Conservation (phyloP, 2,888 invertebrate species). For the Drosophila formosana region DNA sequence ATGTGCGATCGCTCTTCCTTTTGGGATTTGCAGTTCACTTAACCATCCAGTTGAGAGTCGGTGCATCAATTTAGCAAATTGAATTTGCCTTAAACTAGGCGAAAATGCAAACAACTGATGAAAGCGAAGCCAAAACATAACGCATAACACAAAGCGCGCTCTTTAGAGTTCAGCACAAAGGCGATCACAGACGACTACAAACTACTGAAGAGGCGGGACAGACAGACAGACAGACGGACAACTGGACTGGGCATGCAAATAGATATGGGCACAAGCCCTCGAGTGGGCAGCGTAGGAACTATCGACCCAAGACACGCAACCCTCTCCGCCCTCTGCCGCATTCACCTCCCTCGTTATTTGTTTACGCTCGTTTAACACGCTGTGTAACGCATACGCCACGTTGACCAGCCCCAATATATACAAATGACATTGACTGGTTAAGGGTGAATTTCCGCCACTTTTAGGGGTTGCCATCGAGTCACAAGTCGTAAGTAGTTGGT, state of each 20-base stretch:
- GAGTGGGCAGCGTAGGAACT: constrained; percentile 34
- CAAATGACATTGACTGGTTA: constrained; percentile 41
- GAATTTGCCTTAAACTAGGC: constrained; percentile 40
- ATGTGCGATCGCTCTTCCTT: not conserved
- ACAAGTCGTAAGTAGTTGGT: too few species aligned
- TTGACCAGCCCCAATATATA: constrained; percentile 53
- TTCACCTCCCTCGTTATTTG: constrained; percentile 34
- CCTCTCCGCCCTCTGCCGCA: not conserved
- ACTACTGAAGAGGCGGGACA: not conserved
- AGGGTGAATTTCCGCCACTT: constrained; percentile 53
- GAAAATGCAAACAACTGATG: constrained; percentile 29
- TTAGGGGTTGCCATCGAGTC: constrained; percentile 42
- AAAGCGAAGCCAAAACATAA: constrained; percentile 40
- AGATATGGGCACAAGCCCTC: constrained; percentile 34
- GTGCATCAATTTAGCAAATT: constrained; percentile 57
- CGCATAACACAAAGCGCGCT: constrained; percentile 42
- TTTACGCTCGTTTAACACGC: constrained; percentile 53
- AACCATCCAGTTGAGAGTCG: not conserved
- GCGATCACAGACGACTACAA: constrained; percentile 14
- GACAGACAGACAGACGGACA: constrained; percentile 9
- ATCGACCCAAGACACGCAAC: constrained; percentile 45
- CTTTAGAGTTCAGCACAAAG: constrained; percentile 49
- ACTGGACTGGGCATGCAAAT: constrained; percentile 38
- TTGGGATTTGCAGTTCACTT: constrained; percentile 1
- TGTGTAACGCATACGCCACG: constrained; percentile 50